Percentiles rank a stretch among this genome's conserved stretches.
These are phyloP conservation scores for Apotomis turbidana DNA, from an alignment of 2,888 invertebrate species.

Conservation along the genomic window DNA sequence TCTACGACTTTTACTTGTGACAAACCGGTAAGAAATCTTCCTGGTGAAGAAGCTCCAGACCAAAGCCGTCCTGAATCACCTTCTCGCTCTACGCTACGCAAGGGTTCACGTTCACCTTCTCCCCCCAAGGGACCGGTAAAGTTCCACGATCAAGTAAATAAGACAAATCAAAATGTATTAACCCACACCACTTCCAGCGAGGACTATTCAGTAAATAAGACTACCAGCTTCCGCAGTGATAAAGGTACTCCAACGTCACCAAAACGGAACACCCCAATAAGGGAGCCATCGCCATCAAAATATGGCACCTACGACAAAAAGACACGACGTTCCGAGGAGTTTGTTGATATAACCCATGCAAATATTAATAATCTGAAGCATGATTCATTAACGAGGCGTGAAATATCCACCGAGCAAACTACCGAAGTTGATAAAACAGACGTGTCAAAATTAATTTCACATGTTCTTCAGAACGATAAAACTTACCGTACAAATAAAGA, in stretches of 20 bases:
- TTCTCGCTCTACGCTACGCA: conserved; percentile 47
- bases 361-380: conserved; percentile 40
- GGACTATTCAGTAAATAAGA: conserved; percentile 10
- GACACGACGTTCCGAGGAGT: conserved; percentile 46
- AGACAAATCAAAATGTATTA: conserved; percentile 32
- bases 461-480: background rate
- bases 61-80: conserved; percentile 41
- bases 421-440: conserved; percentile 16
- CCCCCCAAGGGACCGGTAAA: conserved; percentile 58
- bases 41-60: conserved; percentile 48
- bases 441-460: background rate
- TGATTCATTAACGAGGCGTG: conserved; percentile 39
- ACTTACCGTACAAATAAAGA: conserved; percentile 4
- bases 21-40: conserved; percentile 49
- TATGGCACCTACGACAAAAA: conserved; percentile 56
- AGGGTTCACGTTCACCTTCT: conserved; percentile 57
- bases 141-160: conserved; percentile 48
- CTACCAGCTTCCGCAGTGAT: conserved; percentile 21
- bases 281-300: conserved; percentile 54
- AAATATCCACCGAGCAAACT: conserved; percentile 28
- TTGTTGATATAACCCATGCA: conserved; percentile 20
- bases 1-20: background rate
- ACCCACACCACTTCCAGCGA: conserved; percentile 22
- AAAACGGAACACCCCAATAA: conserved; percentile 26
- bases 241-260: conserved; percentile 22